Conservation (phyloP, 2,113 vertebrate genomes). For the Onychostoma macrolepis region DNA sequence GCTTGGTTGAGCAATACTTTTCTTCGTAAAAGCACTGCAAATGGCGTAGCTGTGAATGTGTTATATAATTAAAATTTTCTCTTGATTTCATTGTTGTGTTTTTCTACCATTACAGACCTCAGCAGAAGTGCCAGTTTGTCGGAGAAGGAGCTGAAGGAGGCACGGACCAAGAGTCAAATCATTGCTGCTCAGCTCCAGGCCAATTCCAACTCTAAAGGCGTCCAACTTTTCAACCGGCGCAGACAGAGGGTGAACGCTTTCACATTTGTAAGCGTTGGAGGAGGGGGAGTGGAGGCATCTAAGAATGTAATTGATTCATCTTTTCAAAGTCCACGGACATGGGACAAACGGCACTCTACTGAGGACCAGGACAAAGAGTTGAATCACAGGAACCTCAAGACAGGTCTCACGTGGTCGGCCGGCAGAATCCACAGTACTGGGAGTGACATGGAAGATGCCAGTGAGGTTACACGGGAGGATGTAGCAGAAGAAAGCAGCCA, state of each 20-base stretch:
- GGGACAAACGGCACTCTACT: conserved; percentile 67
- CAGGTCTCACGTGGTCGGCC: conserved; percentile 54
- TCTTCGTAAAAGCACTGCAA: neutral
- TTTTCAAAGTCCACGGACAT: conserved; percentile 66
- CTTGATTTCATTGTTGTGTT: neutral
- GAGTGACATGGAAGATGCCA: conserved; percentile 75
- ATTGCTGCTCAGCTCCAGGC: conserved; percentile 91
- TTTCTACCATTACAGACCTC: conserved; percentile 73
- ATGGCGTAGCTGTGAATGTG: neutral
- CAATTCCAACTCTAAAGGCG: conserved; percentile 86
- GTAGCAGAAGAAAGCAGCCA: conserved; percentile 57
- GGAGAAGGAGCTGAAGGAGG: conserved; percentile 91
- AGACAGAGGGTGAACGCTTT: conserved; percentile 88
- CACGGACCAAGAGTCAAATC: conserved; percentile 84
- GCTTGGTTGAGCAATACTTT: neutral
- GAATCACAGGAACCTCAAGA: conserved; percentile 62
- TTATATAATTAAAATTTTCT: neutral
- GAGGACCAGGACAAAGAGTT: conserved; percentile 63
- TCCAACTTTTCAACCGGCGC: conserved; percentile 92
- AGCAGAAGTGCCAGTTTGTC: conserved; percentile 86
- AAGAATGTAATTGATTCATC: conserved; percentile 58
- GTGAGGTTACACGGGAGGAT: conserved; percentile 63
- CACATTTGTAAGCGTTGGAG: conserved; percentile 73
- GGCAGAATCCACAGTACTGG: conserved; percentile 32
- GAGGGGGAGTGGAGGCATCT: conserved; percentile 52